Evolutionary conservation across 35 echinoderm and acorn worm species (phyloP).

Genomic region (Apostichopus japonicus): DNA sequence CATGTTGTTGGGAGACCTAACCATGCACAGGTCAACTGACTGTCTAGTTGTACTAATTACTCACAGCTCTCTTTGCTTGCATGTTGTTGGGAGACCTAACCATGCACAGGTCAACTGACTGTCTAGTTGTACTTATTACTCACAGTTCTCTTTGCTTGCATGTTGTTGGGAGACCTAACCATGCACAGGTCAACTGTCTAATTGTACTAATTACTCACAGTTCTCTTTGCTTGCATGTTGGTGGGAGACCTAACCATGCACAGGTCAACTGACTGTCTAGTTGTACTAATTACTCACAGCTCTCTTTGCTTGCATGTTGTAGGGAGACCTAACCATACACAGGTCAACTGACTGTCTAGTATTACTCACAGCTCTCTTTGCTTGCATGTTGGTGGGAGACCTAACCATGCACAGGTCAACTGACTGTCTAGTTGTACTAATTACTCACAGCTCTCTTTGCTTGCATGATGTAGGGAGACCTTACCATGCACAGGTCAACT

Average conservation of each 20-base stretch:
- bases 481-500: too few species aligned
- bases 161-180: not conserved
- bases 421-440: not conserved
- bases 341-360: too few species aligned
- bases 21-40: too few species aligned
- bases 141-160: not conserved
- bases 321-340: too few species aligned
- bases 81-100: not conserved
- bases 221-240: not conserved
- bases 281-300: constrained; percentile 12
- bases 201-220: constrained; percentile 8
- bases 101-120: too few species aligned
- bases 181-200: too few species aligned
- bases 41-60: not conserved
- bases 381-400: not conserved
- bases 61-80: constrained; percentile 1
- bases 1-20: not conserved
- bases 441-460: constrained; percentile 35
- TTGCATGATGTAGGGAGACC: not conserved
- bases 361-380: constrained; percentile 35
- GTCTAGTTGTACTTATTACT: not conserved
- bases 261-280: too few species aligned
- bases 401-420: too few species aligned
- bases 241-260: too few species aligned
- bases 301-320: not conserved